phyloP scores from a whole-genome alignment of 2,888 invertebrate species.

The Nomada fabriciana region DNA sequence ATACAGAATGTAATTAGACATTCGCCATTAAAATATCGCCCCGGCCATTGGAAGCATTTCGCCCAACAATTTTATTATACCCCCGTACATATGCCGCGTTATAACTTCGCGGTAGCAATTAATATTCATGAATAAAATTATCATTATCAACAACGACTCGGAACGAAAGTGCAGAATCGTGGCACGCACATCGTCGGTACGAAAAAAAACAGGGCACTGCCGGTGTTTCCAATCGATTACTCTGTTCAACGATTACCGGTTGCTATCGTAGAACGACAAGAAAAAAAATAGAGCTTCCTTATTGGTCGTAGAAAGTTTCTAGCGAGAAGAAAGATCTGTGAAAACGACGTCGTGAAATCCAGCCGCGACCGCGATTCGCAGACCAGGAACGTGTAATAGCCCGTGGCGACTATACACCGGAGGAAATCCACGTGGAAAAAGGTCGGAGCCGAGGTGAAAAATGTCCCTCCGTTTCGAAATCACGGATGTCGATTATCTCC shows the following conservation, averaged over 20 bases:
- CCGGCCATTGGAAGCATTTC: not conserved
- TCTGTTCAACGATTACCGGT: constrained; percentile 13
- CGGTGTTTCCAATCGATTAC: constrained; percentile 26
- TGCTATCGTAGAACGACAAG: not conserved
- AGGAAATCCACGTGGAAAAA: too few species aligned
- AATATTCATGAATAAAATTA: constrained; percentile 13
- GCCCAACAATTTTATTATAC: too few species aligned
- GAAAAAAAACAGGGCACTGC: not conserved
- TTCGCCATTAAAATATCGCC: not conserved
- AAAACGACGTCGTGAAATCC: constrained; percentile 41
- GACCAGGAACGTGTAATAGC: constrained; percentile 17
- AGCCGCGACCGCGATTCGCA: constrained; percentile 29
- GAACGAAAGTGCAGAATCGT: constrained; percentile 1
- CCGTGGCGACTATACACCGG: not conserved
- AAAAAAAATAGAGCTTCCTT: constrained; percentile 22
- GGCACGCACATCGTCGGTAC: not conserved
- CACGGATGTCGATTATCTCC: too few species aligned
- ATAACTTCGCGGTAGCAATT: not conserved
- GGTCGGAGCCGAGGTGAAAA: too few species aligned
- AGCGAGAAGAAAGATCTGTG: constrained; percentile 43
- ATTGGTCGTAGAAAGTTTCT: constrained; percentile 47
- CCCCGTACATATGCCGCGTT: not conserved
- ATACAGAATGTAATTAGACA: not conserved
- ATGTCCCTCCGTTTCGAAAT: too few species aligned
- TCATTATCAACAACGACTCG: not conserved